phyloP scores from a whole-genome alignment of 1,140 invertebrate species.

The Eriocheir sinensis region DNA sequence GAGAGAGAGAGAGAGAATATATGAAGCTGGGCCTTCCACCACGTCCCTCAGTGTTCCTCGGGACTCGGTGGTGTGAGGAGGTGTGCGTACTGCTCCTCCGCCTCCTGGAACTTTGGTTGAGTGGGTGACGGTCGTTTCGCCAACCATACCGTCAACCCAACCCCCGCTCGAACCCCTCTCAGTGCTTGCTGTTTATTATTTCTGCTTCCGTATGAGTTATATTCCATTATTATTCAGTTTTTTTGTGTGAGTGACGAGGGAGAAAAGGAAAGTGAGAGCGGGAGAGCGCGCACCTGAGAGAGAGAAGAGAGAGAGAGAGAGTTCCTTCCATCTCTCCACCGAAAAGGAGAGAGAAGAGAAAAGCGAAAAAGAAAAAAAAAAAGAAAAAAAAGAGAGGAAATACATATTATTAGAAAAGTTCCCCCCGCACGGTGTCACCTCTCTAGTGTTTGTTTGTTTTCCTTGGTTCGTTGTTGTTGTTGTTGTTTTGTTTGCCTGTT shows the following conservation, averaged over 20 bases:
- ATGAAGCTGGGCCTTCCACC: not conserved
- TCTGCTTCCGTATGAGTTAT: not conserved
- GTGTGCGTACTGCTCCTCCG: constrained; percentile 29
- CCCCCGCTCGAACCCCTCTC: not conserved
- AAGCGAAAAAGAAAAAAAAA: not conserved
- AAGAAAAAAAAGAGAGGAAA: not conserved
- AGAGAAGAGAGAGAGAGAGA: too few relatives aligned
- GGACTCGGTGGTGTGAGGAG: constrained; percentile 43
- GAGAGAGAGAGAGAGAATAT: not conserved
- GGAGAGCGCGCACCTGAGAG: too few relatives aligned
- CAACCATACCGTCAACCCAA: not conserved
- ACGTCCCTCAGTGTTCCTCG: constrained; percentile 49
- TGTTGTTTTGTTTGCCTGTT: not conserved
- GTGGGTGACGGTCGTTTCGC: not conserved
- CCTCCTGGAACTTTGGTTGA: not conserved
- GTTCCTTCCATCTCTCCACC: not conserved
- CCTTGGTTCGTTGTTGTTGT: not conserved
- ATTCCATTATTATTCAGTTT: constrained; percentile 13
- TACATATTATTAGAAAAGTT: not conserved
- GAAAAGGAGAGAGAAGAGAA: not conserved
- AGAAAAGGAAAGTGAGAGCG: not conserved
- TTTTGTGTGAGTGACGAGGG: not conserved
- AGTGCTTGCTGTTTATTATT: not conserved
- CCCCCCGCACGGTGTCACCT: too few relatives aligned
- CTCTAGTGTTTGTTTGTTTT: too few relatives aligned